Evolutionary conservation across 2,888 invertebrate genomes (phyloP).

Genomic region (Actias luna): DNA sequence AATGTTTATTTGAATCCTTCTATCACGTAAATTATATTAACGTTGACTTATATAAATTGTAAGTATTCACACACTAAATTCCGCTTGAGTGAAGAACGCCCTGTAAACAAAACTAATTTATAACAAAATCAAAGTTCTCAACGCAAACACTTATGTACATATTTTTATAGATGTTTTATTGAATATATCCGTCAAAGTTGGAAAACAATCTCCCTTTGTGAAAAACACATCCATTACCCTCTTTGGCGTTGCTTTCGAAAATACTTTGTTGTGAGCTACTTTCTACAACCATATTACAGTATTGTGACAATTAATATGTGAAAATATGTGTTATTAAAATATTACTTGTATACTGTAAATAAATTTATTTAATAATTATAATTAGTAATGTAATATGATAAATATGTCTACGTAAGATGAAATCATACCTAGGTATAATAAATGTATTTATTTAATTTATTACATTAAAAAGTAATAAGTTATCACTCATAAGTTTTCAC

Average conservation of each 20-base stretch:
- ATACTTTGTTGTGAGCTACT: slow-evolving; percentile 47
- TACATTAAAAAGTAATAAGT: too few species aligned
- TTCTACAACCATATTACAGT: background rate
- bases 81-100: background rate
- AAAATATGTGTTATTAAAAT: background rate
- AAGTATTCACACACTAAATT: background rate
- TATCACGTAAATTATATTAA: background rate
- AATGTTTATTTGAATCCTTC: background rate
- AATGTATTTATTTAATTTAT: too few species aligned
- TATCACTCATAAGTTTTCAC: too few species aligned
- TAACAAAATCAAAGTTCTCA: slow-evolving; percentile 13
- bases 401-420: too few species aligned
- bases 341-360: background rate
- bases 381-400: too few species aligned
- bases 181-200: slow-evolving; percentile 46
- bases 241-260: slow-evolving; percentile 44
- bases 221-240: slow-evolving; percentile 61
- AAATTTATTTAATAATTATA: too few species aligned
- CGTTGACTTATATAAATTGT: background rate
- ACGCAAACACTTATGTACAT: slow-evolving; percentile 14
- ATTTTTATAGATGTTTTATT: slow-evolving; percentile 42
- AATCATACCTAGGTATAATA: too few species aligned
- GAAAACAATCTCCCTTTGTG: slow-evolving; percentile 46
- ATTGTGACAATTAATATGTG: background rate
- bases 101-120: slow-evolving; percentile 4